Conservation (phyloP, 2,797 vertebrate species). For the Acanthopagrus latus region DNA sequence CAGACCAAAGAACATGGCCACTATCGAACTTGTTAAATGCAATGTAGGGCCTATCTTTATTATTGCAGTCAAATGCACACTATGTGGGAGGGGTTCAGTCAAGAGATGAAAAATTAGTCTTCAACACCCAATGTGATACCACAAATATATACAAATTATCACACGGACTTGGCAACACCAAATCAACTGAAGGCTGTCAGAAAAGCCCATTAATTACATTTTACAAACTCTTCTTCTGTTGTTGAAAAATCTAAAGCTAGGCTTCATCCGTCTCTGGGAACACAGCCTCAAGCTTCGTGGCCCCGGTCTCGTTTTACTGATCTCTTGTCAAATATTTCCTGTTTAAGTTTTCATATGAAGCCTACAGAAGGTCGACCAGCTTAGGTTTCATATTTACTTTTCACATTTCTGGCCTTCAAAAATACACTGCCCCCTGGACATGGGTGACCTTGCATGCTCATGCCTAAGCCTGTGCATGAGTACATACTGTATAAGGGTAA, state of each 20-base stretch:
- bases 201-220: conserved; percentile 1
- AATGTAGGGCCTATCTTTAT: neutral
- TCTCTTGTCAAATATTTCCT: conserved; percentile 65
- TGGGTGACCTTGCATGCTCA: conserved; percentile 63
- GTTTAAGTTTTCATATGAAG: conserved; percentile 52
- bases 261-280: conserved; percentile 28
- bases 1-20: neutral
- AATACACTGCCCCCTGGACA: conserved; percentile 54
- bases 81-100: neutral
- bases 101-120: neutral
- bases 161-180: neutral
- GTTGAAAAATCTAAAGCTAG: conserved; percentile 10
- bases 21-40: neutral
- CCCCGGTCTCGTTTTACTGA: conserved; percentile 43
- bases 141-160: neutral
- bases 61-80: neutral
- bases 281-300: conserved; percentile 14
- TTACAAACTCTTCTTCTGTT: conserved; percentile 7
- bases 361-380: conserved; percentile 43
- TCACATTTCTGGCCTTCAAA: conserved; percentile 69
- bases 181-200: conserved; percentile 2
- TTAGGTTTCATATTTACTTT: conserved; percentile 69
- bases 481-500: conserved; percentile 36
- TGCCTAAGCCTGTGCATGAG: conserved; percentile 55
- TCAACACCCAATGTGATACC: neutral